These are phyloP conservation scores for Eupithecia exiguata DNA, from an alignment of 2,888 invertebrate species.

Conservation along the genomic window DNA sequence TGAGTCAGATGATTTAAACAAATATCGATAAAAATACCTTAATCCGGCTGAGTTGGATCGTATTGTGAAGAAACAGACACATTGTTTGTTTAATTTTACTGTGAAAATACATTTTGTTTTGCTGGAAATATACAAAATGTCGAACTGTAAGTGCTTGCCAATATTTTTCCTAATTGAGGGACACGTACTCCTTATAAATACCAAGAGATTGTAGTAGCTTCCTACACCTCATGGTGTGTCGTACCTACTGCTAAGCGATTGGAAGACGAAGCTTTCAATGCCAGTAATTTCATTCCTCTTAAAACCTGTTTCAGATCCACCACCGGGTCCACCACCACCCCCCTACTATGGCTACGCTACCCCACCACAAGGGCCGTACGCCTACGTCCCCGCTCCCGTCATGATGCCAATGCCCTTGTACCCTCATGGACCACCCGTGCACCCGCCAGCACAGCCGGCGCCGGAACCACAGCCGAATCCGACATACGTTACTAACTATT, in stretches of 20 bases:
- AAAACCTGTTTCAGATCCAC: slow-evolving; percentile 56
- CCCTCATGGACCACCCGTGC: slow-evolving; percentile 48
- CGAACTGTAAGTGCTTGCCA: slow-evolving; percentile 51
- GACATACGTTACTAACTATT: slow-evolving; percentile 68
- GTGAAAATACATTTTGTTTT: slow-evolving; percentile 16
- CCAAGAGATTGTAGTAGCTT: not conserved
- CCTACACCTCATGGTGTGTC: not conserved
- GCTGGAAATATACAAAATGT: slow-evolving; percentile 44
- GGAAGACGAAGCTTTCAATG: not conserved
- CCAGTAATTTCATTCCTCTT: not conserved
- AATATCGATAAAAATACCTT: slow-evolving; percentile 48
- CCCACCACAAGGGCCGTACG: slow-evolving; percentile 48
- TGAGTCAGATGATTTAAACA: slow-evolving; percentile 52
- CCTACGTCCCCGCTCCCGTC: slow-evolving; percentile 70
- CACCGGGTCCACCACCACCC: slow-evolving; percentile 50
- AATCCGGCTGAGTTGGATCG: slow-evolving; percentile 22
- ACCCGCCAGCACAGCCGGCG: slow-evolving; percentile 41
- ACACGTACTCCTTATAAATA: not conserved
- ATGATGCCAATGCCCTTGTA: slow-evolving; percentile 69
- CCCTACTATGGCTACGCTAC: slow-evolving; percentile 46
- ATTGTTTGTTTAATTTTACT: slow-evolving; percentile 17
- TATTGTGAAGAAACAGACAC: slow-evolving; percentile 16
- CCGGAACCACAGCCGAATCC: slow-evolving; percentile 41
- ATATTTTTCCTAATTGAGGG: not conserved
- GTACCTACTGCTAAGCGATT: not conserved